Evolutionary conservation across 2,113 vertebrate species (phyloP).

Genomic region (Entelurus aequoreus): DNA sequence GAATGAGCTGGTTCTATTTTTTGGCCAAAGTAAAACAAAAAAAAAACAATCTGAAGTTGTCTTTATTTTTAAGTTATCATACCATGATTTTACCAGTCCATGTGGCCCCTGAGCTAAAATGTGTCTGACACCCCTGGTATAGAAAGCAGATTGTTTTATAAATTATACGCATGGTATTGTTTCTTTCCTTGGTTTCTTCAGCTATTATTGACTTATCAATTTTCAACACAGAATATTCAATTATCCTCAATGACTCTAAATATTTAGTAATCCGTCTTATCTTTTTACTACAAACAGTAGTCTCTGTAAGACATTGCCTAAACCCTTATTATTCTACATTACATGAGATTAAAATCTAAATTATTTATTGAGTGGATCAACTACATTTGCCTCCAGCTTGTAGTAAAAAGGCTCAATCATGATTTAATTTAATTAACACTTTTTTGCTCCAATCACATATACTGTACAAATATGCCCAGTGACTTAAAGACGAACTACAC

Average conservation of each 20-base stretch:
- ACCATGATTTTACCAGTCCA: too few relatives aligned
- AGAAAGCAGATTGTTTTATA: too few relatives aligned
- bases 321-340: slow-evolving; percentile 2
- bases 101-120: too few relatives aligned
- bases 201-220: slow-evolving; percentile 9
- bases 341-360: slow-evolving; percentile 11
- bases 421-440: not conserved
- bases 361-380: not conserved
- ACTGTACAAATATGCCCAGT: too few relatives aligned
- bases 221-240: slow-evolving; percentile 9
- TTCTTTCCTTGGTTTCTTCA: slow-evolving; percentile 3
- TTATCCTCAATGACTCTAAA: not conserved
- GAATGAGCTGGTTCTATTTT: too few relatives aligned
- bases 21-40: too few relatives aligned
- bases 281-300: not conserved
- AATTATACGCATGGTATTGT: slow-evolving; percentile 8
- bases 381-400: slow-evolving; percentile 14
- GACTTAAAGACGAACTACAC: too few relatives aligned
- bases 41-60: too few relatives aligned
- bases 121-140: too few relatives aligned
- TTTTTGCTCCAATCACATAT: slow-evolving; percentile 3
- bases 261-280: not conserved
- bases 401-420: not conserved
- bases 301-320: slow-evolving; percentile 4
- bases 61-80: too few relatives aligned